Evolutionary conservation across 2,113 vertebrate genomes (phyloP).

Genomic region (Smithornis capensis): DNA sequence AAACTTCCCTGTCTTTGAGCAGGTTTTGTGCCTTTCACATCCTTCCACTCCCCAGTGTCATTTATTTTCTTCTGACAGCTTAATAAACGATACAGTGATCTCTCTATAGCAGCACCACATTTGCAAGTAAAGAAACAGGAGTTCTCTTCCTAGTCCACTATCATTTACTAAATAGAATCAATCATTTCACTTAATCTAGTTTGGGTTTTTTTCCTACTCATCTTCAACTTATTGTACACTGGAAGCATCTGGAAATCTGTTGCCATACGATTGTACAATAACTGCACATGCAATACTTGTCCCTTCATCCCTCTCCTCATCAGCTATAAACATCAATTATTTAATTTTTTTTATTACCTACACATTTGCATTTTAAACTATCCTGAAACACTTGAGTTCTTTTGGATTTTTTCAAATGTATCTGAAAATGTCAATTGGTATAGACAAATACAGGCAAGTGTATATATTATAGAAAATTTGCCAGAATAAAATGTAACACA

Average conservation of each 20-base stretch:
- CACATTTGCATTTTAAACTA: background rate
- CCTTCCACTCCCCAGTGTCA: background rate
- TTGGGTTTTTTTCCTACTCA: background rate
- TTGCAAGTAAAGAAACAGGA: background rate
- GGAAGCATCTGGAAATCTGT: background rate
- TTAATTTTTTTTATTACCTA: background rate
- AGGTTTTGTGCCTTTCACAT: background rate
- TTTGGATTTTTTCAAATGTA: background rate
- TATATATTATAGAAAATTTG: background rate
- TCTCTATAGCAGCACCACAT: background rate
- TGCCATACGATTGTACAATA: background rate
- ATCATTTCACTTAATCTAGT: background rate
- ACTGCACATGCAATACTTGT: background rate
- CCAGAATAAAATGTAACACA: background rate
- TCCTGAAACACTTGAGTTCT: background rate
- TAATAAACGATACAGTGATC: background rate
- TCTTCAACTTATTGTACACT: background rate
- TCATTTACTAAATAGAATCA: background rate
- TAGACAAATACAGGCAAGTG: background rate
- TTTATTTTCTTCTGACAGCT: background rate
- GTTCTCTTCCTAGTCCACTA: background rate
- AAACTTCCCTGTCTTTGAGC: background rate
- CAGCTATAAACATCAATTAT: background rate
- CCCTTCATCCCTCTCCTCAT: background rate
- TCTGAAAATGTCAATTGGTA: background rate